Base-by-base conservation (phyloP, 2,888 invertebrate genomes). In the Drosophila parthenogenetica region DNA sequence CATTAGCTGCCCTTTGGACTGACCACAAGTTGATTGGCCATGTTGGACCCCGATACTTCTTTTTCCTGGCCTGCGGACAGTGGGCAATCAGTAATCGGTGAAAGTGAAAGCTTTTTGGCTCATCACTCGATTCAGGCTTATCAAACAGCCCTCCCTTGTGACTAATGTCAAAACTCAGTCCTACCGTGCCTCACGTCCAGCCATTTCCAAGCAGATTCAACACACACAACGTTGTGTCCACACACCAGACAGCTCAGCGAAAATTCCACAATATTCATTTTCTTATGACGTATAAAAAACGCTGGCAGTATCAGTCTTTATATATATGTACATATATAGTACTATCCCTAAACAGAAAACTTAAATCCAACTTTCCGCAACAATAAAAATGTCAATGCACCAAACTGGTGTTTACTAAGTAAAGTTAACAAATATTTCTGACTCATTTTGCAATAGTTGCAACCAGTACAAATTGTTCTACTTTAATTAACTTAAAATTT, bases 21-120 rank as follows among this genome's bases (percentile, higher is more conserved):
- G 16, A 11, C 25, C 16, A 22, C 22, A 40, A 58, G 67, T 77
- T 77, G 77, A 70, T 14, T 77, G 77, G 67, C 67, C 48, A 14
- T 55, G 35, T 17, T 49, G 49, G n/a, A 14, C 60, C 45, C 45
- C 32, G 14, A n/a, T 37, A n/a, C 8, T n/a, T 51, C 1, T 3
- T 32, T 10, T 14, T 37, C 22, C 43, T 54, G 45, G 37, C 35
- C 42, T 32, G 2, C 51, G 42, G 43, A 19, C 35, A 19, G 32
- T 54, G 51, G 51, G 37, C 39, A 39, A 53, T 48, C 77, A 11
- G 13, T 35, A 35, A 13, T 35, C 35, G 45, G 70, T 25, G 71
- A 76, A 73, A 78, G 75, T 78, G 64, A 78, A 78, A 78, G 78
- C 68, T 49, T 55, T 51, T 40, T 54, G 57, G 45, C 50, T 14